Conservation (phyloP, 2,888 invertebrate genomes). For the Melinaea menophilus region DNA sequence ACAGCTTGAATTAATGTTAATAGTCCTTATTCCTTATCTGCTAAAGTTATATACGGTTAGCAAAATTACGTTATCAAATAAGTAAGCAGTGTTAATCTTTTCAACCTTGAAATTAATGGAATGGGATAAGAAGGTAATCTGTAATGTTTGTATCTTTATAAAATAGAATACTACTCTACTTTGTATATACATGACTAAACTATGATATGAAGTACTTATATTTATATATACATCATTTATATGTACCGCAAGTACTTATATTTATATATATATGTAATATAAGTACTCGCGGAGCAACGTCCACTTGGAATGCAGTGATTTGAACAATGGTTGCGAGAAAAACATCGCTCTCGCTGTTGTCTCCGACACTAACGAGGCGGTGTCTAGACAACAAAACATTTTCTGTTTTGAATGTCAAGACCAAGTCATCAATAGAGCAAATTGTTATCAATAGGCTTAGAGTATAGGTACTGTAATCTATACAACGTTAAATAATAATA, state of each 20-base stretch:
- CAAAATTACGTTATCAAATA: background rate
- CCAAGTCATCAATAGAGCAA: background rate
- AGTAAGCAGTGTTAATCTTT: background rate
- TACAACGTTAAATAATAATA: no score
- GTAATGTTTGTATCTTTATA: no score
- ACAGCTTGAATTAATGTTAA: background rate
- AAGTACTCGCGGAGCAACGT: slow-evolving; percentile 19
- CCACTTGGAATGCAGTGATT: slow-evolving; percentile 23
- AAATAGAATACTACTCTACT: no score
- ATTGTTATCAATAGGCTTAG: no score
- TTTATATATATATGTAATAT: no score
- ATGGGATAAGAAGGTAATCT: background rate
- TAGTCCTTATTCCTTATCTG: background rate
- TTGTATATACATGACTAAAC: no score
- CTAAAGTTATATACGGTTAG: background rate
- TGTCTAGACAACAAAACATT: no score
- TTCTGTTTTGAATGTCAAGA: background rate
- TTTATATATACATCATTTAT: no score
- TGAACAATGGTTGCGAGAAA: slow-evolving; percentile 19
- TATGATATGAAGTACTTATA: no score
- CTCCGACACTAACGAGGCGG: no score
- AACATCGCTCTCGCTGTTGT: background rate
- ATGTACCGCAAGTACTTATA: no score
- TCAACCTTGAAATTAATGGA: background rate
- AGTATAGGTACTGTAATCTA: no score